Percentiles rank a stretch among this genome's conserved stretches.
Evolutionary conservation across 1,140 invertebrate species (phyloP).

Genomic region (Euura lappo): DNA sequence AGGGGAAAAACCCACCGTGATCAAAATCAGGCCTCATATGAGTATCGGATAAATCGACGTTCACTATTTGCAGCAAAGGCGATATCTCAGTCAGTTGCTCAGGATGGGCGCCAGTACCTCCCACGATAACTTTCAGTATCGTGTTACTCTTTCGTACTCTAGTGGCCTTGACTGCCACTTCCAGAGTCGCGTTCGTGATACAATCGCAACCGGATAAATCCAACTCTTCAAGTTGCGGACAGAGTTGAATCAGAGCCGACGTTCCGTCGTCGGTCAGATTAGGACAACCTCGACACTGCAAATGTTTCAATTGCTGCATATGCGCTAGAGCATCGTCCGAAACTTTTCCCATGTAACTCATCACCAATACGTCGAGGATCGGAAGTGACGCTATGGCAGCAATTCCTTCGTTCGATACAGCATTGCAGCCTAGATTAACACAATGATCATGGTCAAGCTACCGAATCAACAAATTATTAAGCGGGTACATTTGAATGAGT

Average conservation of each 20-base stretch:
- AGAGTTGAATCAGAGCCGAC: constrained; percentile 29
- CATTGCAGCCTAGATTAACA: constrained; percentile 31
- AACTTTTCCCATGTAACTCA: constrained; percentile 32
- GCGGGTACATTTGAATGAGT: not conserved
- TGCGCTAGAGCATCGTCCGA: constrained; percentile 29
- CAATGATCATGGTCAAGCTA: not conserved
- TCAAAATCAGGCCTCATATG: constrained; percentile 6
- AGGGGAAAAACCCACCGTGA: not conserved
- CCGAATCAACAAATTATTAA: not conserved
- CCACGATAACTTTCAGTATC: constrained; percentile 42
- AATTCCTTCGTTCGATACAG: constrained; percentile 35
- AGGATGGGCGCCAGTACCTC: constrained; percentile 26
- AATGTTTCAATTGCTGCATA: constrained; percentile 30
- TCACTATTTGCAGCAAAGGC: constrained; percentile 44
- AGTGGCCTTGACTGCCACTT: constrained; percentile 34
- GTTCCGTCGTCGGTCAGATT: constrained; percentile 32
- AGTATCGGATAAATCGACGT: constrained; percentile 32
- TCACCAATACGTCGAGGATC: constrained; percentile 37
- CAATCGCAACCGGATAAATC: constrained; percentile 37
- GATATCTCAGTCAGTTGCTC: constrained; percentile 32
- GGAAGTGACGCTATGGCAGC: constrained; percentile 29
- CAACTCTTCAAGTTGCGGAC: constrained; percentile 34
- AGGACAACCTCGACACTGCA: constrained; percentile 38
- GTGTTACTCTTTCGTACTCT: constrained; percentile 34
- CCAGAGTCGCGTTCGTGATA: constrained; percentile 32